Evolutionary conservation across 2,888 invertebrate species (phyloP), one percentile per base, ranked within the genome.

Genomic region (Polymixis lichenea): DNA sequence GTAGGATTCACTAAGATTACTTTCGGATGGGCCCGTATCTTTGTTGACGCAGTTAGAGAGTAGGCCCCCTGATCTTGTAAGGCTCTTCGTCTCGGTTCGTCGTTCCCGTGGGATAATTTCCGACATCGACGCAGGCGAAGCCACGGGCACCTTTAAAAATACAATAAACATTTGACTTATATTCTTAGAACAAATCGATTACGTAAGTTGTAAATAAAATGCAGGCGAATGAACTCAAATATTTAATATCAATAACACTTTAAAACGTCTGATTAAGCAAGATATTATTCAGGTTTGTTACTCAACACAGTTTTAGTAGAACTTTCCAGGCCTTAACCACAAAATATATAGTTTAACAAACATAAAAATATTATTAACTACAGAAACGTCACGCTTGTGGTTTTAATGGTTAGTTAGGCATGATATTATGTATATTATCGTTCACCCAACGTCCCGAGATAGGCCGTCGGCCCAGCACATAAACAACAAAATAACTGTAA

Each of bases 381-480:
- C 55, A 28, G n/a, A 55, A 56, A 15, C 55, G 66, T 62, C 32
- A 66, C 60, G 65, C 28, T 56, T 64, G 77, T 56, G 72, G 77
- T 53, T 78, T 9, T 64, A 32, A 78, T 72, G 51, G 64, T 49
- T 61, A 38, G 62, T 25, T 77, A 22, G 13, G 17, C n/a, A 56
- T 56, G 78, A 56, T 78, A 32, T 38, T 38, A 32, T 32, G 38
- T 38, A 51, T 77, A 70, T 13, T 78, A 64, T 78, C 62, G 28
- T 56, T 9, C 19, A n/a, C 17, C 15, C n/a, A 56, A n/a, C 49
- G n/a, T 53, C 32, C 32, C 46, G 25, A 58, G 51, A 32, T 68
- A 76, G 15, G 32, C 28, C 22, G 28, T 8, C 67, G 22, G 51
- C 65, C 25, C 5, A 60, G 8, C 13, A 38, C 49, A 46, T 65